phyloP scores from a whole-genome alignment of 2,888 invertebrate species.

The Lycia hirtaria region DNA sequence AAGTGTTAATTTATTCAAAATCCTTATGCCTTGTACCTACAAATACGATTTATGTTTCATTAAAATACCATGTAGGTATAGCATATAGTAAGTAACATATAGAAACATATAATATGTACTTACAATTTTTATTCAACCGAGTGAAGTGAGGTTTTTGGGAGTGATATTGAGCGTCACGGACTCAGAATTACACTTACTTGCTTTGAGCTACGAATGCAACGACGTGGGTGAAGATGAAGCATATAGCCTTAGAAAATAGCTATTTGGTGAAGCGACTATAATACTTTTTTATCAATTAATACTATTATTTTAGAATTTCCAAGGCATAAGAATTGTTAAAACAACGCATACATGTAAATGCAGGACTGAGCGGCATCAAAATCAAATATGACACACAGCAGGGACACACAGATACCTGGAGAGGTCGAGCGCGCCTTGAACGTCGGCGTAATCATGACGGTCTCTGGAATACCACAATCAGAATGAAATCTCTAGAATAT shows the following conservation, averaged over 20 bases:
- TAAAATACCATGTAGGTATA: too few species aligned
- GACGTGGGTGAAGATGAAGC: too few species aligned
- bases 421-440: slow-evolving; percentile 92
- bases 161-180: too few species aligned
- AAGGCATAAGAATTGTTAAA: slow-evolving; percentile 50
- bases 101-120: too few species aligned
- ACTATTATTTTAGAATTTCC: slow-evolving; percentile 3
- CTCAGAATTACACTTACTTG: too few species aligned
- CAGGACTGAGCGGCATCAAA: slow-evolving; percentile 11
- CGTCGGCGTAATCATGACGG: slow-evolving; percentile 90
- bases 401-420: slow-evolving; percentile 85
- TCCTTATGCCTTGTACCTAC: slow-evolving; percentile 47
- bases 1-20: slow-evolving; percentile 50
- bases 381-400: slow-evolving; percentile 41
- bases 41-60: background rate
- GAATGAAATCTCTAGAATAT: slow-evolving; percentile 25
- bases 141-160: too few species aligned
- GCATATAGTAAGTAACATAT: too few species aligned
- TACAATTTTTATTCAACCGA: too few species aligned
- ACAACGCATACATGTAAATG: slow-evolving; percentile 23
- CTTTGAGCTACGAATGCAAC: too few species aligned
- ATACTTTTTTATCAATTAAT: background rate
- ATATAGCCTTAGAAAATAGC: too few species aligned
- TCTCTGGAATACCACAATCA: slow-evolving; percentile 87
- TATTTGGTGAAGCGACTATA: background rate